A percentile compares a stretch with the other conserved stretches of the same genome.
Evolutionary conservation across 2,113 vertebrate genomes (phyloP).

Genomic region (Pterocles gutturalis): DNA sequence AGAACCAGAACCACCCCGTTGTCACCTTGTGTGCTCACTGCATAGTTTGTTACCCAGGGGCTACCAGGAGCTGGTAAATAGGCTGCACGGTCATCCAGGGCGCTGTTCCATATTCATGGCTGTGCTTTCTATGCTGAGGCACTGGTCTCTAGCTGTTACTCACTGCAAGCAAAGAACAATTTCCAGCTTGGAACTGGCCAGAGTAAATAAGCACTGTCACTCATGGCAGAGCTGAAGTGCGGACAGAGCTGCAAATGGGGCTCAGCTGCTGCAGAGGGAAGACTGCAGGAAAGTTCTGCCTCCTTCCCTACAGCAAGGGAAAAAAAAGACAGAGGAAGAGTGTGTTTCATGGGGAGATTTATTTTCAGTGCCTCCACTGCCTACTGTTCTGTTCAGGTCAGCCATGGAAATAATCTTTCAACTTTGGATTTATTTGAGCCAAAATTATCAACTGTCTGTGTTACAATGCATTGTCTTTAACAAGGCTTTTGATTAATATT

Average conservation of each 20-base stretch:
- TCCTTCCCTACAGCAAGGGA: too few relatives aligned
- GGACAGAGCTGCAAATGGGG: neutral
- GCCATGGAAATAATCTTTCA: neutral
- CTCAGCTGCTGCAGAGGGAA: neutral
- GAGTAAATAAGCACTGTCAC: neutral
- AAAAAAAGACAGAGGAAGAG: neutral
- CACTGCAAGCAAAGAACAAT: neutral
- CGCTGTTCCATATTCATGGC: neutral
- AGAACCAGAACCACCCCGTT: neutral
- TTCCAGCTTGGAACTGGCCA: neutral
- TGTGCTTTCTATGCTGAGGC: neutral
- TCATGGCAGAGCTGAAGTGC: neutral
- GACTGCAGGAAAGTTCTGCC: neutral
- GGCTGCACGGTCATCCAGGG: fast-evolving
- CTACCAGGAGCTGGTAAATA: neutral
- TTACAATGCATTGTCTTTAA: neutral
- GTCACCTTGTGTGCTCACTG: neutral
- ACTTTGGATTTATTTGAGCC: neutral
- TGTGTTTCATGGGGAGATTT: neutral
- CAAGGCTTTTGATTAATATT: neutral
- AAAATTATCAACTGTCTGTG: neutral
- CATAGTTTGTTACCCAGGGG: neutral
- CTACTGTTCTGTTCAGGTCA: neutral
- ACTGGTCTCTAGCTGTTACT: neutral
- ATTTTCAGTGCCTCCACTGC: neutral